Base-by-base conservation (phyloP, 2,113 vertebrate species). In the Sebastes schlegelii region DNA sequence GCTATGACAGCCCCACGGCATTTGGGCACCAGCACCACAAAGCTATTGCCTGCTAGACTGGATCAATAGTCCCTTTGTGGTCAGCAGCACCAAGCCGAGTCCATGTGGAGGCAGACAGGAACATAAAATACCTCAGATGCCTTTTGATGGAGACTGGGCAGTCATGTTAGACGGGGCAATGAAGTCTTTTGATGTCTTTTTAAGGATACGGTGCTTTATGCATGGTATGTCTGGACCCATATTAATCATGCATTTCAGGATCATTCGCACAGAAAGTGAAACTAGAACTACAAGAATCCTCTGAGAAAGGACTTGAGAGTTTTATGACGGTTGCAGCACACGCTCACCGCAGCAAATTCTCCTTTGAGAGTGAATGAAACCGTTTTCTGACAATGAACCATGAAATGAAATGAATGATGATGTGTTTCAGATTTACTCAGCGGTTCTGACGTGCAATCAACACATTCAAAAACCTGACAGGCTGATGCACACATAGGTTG, bases 31-130 rank as follows among this genome's bases (percentile, higher is more conserved):
- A 78, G 74, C 69, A 68, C 60, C 79, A 83, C 67, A 82, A 74
- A 84, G 72, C 88, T 67, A 73, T 75, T 68, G 77, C 85, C 85
- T 74, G 82, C 86, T 86, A 79, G 76, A 88, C 73, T 87, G 77
- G 85, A 91, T 93, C 90, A 88, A 90, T 92, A 87, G 77, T 58
- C 65, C 62, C 87, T 89, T 89, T 91, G 87, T 92, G 91, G 88
- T 86, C 86, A 67, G 80, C 79, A 75, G 79, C 73, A 67, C 57
- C 80, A 91, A 4, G 61, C 86, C 78, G 90, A 78, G 86, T 68
- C 84, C 55, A 82, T 86, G 83, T 69, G 77, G 89, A 88, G 82
- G 75, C 83, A 86, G 79, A 82, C 45, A 75, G 86, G 62, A 88
- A 76, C 87, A 88, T 69, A 82, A 89, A 89, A 90, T 65, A 51